These are phyloP conservation scores for Zeugodacus cucurbitae DNA, from an alignment of 1,140 invertebrate genomes.

Conservation along the genomic window DNA sequence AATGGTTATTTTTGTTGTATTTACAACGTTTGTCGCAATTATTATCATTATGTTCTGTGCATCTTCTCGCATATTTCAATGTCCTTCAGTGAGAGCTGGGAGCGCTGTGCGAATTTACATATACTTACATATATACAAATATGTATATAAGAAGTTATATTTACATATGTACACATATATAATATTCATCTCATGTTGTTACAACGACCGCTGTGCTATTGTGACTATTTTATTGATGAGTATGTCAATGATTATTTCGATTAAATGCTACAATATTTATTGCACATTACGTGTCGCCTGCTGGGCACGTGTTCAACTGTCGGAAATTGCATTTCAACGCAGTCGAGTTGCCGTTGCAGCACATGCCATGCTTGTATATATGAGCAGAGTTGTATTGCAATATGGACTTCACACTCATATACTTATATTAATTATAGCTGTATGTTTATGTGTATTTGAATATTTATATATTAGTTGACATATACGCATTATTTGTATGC, in stretches of 20 bases:
- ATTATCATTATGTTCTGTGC: neutral
- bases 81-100: neutral
- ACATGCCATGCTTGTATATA: neutral
- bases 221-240: neutral
- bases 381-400: neutral
- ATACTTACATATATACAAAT: neutral
- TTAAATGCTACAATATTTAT: constrained; percentile 33
- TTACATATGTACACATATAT: neutral
- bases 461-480: neutral
- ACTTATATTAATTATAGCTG: neutral
- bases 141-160: neutral
- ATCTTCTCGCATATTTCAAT: neutral
- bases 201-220: neutral
- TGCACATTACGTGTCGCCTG: neutral
- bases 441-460: neutral
- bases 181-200: no score
- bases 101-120: no score
- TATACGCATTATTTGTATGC: neutral
- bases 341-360: neutral
- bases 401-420: neutral
- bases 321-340: constrained; percentile 14
- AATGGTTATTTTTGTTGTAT: neutral
- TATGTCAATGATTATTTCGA: neutral
- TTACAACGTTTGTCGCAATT: neutral
- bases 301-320: neutral